These are phyloP conservation scores for Dicentrarchus labrax DNA, from an alignment of 2,113 vertebrate genomes.

Conservation along the genomic window DNA sequence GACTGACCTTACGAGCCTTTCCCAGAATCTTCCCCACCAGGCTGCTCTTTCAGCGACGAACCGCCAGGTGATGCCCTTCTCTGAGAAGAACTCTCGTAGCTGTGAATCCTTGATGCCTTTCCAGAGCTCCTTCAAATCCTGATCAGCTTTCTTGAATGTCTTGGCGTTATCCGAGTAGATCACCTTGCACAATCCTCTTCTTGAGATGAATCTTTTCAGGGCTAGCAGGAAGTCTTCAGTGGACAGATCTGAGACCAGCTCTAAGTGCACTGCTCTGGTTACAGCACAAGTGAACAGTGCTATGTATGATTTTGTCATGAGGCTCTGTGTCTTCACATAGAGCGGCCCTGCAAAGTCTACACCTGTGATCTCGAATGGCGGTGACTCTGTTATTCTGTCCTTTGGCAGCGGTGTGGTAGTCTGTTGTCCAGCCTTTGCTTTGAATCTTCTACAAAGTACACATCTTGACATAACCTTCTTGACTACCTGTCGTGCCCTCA, in stretches of 20 bases:
- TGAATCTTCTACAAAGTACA: slow-evolving; percentile 25
- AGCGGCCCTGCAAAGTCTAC: slow-evolving; percentile 35
- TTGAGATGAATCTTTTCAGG: no score
- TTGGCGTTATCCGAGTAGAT: no score
- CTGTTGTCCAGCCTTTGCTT: slow-evolving; percentile 5
- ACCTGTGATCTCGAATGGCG: slow-evolving; percentile 29
- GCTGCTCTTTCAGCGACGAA: no score
- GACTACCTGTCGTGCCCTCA: slow-evolving; percentile 23
- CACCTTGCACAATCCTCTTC: no score
- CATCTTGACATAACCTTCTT: slow-evolving; percentile 9
- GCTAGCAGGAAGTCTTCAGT: background rate
- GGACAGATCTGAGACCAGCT: slow-evolving; percentile 31
- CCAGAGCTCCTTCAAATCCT: no score
- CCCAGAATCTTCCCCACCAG: no score
- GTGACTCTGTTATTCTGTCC: slow-evolving; percentile 28
- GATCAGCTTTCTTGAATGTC: no score
- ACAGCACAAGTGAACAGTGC: slow-evolving; percentile 38
- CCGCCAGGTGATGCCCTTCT: no score
- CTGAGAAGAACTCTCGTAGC: no score
- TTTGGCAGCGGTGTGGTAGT: slow-evolving; percentile 17
- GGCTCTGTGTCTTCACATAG: slow-evolving; percentile 10
- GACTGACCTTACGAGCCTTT: no score
- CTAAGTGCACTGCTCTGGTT: slow-evolving; percentile 34
- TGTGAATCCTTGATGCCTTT: no score
- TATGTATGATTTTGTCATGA: slow-evolving; percentile 26